phyloP scores from a whole-genome alignment of 2,888 invertebrate species.

The Steinernema scapterisci region DNA sequence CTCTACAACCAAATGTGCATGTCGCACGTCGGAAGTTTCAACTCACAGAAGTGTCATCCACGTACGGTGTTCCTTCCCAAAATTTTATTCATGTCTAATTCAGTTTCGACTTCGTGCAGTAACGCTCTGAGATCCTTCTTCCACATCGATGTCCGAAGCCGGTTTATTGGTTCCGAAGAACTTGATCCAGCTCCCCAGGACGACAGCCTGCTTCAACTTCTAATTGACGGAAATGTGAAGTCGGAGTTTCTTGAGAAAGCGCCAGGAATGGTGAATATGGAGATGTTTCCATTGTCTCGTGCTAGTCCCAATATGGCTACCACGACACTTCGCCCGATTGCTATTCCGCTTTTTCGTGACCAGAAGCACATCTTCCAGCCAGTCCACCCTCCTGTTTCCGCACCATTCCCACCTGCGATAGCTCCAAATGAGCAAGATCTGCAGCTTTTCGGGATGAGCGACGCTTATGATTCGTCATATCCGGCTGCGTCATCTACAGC shows the following conservation, averaged over 20 bases:
- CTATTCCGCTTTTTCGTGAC: neutral
- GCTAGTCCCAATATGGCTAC: neutral
- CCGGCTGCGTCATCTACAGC: no score
- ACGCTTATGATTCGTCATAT: neutral
- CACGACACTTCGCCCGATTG: neutral
- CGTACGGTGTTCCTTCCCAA: neutral
- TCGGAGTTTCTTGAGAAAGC: neutral
- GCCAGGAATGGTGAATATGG: neutral
- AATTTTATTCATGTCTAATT: neutral
- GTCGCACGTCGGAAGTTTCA: neutral
- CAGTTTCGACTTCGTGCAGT: neutral
- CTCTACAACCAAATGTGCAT: conserved; percentile 43
- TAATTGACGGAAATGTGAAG: neutral
- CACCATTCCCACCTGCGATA: neutral
- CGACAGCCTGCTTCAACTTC: neutral
- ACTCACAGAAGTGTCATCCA: neutral
- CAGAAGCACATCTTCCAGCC: conserved; percentile 1
- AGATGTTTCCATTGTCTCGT: neutral
- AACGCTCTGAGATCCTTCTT: neutral
- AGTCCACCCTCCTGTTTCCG: neutral
- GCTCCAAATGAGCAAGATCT: no score
- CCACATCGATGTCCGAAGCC: neutral
- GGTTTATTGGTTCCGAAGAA: no score
- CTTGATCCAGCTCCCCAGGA: neutral
- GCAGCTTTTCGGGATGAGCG: neutral